phyloP scores from a whole-genome alignment of 2,113 vertebrate genomes.

The Balaeniceps rex region DNA sequence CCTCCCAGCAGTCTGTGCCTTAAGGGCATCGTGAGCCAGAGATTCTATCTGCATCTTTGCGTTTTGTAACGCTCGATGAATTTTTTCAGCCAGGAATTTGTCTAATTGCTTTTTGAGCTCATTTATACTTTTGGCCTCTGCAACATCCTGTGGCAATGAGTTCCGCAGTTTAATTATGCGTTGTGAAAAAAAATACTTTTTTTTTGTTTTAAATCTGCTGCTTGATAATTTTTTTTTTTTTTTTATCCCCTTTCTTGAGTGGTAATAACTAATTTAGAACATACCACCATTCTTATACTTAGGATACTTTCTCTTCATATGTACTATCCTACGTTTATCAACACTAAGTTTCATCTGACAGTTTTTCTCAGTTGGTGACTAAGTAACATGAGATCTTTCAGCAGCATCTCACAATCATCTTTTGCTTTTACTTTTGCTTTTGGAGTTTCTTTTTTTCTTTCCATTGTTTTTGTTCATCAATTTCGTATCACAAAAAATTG shows the following conservation, averaged over 20 bases:
- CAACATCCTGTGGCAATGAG: conserved; percentile 57
- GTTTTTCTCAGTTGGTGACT: not conserved
- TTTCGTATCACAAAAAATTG: not conserved
- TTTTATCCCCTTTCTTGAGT: not conserved
- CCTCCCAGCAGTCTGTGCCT: conserved; percentile 60
- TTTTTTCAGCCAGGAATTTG: conserved; percentile 67
- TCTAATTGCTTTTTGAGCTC: conserved; percentile 58
- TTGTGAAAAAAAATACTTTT: not conserved
- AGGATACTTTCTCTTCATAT: not conserved
- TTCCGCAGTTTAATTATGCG: not conserved
- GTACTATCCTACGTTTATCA: not conserved
- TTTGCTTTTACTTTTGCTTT: not conserved
- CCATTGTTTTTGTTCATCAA: not conserved
- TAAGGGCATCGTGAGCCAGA: conserved; percentile 14
- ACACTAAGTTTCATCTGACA: not conserved
- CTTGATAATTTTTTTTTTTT: not conserved
- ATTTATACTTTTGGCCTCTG: conserved; percentile 47
- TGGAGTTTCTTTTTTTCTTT: not conserved
- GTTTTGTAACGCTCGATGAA: conserved; percentile 59
- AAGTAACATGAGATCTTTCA: not conserved
- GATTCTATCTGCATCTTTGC: conserved; percentile 59
- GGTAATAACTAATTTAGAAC: not conserved
- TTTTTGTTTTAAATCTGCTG: not conserved
- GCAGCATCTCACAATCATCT: not conserved
- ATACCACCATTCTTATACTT: not conserved